These are phyloP conservation scores for Limnothrissa miodon DNA, from an alignment of 2,113 vertebrate species.

Conservation along the genomic window DNA sequence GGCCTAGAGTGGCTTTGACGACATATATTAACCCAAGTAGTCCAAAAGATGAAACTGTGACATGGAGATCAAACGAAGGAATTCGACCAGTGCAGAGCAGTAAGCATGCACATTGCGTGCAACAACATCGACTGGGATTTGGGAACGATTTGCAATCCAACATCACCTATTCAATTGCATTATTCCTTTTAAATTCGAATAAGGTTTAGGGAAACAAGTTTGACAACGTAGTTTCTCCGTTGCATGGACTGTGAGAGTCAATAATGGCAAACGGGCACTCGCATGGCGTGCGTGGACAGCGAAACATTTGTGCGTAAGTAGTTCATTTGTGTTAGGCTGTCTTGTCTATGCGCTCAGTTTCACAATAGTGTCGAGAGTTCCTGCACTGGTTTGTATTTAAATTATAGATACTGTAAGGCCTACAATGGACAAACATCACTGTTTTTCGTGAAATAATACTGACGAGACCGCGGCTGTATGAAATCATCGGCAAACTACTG, in stretches of 20 bases:
- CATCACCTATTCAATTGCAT: constrained; percentile 13
- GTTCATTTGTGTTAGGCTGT: constrained; percentile 33
- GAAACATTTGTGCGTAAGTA: constrained; percentile 60
- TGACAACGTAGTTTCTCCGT: constrained; percentile 31
- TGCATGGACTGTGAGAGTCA: constrained; percentile 30
- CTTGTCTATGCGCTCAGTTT: neutral
- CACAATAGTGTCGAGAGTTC: neutral
- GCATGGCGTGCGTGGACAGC: constrained; percentile 51
- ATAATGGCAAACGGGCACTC: constrained; percentile 41
- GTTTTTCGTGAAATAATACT: constrained; percentile 13
- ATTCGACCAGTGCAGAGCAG: constrained; percentile 56
- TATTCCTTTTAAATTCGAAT: constrained; percentile 28
- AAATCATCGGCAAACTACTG: constrained; percentile 32
- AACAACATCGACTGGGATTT: constrained; percentile 38
- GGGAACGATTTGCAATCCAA: constrained; percentile 28
- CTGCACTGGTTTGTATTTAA: neutral
- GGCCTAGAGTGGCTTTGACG: constrained; percentile 76
- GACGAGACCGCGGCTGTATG: constrained; percentile 19
- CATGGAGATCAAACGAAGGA: constrained; percentile 78
- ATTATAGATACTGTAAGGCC: constrained; percentile 1
- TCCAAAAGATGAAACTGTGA: constrained; percentile 85
- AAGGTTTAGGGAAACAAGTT: constrained; percentile 18
- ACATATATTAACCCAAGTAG: constrained; percentile 87
- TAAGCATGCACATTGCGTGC: constrained; percentile 35
- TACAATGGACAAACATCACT: constrained; percentile 37